Evolutionary conservation across 2,113 vertebrate genomes (phyloP).

Genomic region (Hippocampus guttulatus): DNA sequence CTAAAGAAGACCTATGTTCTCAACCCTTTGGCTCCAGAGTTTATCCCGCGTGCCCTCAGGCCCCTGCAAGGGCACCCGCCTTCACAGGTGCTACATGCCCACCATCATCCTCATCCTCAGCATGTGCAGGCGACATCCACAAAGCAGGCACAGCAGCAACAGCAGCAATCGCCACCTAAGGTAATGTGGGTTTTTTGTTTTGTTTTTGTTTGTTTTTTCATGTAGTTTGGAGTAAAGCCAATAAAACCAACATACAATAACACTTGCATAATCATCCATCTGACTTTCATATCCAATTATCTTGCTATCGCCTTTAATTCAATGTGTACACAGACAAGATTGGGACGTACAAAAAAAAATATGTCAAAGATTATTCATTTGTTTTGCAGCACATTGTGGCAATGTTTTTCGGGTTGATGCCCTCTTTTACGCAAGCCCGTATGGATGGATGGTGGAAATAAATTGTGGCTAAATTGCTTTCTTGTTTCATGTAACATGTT

Average conservation of each 20-base stretch:
- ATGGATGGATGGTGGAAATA: constrained; percentile 10
- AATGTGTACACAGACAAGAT: background rate
- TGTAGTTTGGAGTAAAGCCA: background rate
- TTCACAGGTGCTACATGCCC: constrained; percentile 70
- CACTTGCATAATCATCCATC: no score
- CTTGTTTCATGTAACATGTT: constrained; percentile 4
- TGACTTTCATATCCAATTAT: background rate
- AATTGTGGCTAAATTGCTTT: constrained; percentile 12
- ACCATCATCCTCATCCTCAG: constrained; percentile 76
- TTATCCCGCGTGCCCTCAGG: constrained; percentile 91
- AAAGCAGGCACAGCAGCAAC: constrained; percentile 74
- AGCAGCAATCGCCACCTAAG: constrained; percentile 93
- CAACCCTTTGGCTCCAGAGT: constrained; percentile 95
- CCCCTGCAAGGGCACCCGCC: constrained; percentile 63
- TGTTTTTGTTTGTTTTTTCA: no score
- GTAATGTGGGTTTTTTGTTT: constrained; percentile 41
- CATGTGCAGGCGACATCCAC: constrained; percentile 73
- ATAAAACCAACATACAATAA: background rate
- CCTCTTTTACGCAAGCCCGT: background rate
- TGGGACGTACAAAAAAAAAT: background rate
- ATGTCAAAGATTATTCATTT: background rate
- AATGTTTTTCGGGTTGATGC: background rate
- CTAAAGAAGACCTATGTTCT: constrained; percentile 98
- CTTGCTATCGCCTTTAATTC: background rate
- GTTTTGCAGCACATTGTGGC: background rate